These are phyloP conservation scores for Nerophis lumbriciformis DNA, from an alignment of 2,113 vertebrate genomes.

Conservation along the genomic window DNA sequence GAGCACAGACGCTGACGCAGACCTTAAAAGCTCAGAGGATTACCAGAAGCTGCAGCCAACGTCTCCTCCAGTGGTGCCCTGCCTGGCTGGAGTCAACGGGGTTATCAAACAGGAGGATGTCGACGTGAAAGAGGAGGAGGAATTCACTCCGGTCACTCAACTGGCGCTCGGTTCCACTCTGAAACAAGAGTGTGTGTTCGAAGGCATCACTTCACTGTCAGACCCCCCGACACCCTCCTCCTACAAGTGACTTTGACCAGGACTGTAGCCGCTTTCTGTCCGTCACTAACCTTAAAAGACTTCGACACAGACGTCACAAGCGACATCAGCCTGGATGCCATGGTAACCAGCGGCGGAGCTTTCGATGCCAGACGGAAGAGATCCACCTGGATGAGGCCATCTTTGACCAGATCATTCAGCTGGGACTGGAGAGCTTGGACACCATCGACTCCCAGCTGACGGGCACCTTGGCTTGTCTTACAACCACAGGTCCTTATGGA, in stretches of 20 bases:
- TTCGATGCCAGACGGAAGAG: constrained; percentile 42
- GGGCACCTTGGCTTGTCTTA: constrained; percentile 56
- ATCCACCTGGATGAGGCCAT: constrained; percentile 72
- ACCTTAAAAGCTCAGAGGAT: constrained; percentile 19
- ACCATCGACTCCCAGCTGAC: constrained; percentile 65
- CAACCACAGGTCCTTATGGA: constrained; percentile 69
- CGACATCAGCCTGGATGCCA: constrained; percentile 74
- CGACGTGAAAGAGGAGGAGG: constrained; percentile 51
- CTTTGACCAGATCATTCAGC: constrained; percentile 80
- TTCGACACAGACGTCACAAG: constrained; percentile 60
- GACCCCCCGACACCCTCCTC: constrained; percentile 27
- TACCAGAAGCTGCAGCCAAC: constrained; percentile 40
- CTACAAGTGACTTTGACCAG: constrained; percentile 47
- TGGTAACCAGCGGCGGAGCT: constrained; percentile 47
- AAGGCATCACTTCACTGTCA: constrained; percentile 35
- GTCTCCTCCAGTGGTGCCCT: constrained; percentile 42
- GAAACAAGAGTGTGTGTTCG: constrained; percentile 62
- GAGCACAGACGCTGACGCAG: constrained; percentile 26
- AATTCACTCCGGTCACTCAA: constrained; percentile 46
- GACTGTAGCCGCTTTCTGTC: constrained; percentile 65
- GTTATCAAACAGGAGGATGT: constrained; percentile 51
- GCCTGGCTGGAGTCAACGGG: constrained; percentile 41
- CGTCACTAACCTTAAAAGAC: constrained; percentile 52
- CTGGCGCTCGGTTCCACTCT: constrained; percentile 64
- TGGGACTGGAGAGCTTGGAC: constrained; percentile 73